Conservation (phyloP, 1,140 invertebrate species). For the Lutraria rhynchaena region DNA sequence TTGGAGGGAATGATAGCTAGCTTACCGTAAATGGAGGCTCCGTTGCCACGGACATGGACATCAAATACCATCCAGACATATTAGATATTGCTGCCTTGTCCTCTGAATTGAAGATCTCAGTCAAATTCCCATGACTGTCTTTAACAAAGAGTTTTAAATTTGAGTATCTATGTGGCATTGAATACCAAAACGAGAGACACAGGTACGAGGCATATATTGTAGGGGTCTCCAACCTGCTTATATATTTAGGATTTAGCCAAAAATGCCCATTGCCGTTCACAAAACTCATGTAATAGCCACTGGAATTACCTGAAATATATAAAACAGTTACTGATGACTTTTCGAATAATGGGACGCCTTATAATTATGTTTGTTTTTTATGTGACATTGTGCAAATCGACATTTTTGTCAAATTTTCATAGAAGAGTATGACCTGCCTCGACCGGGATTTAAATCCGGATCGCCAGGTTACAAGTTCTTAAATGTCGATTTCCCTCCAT, state of each 20-base stretch:
- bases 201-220: neutral
- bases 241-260: neutral
- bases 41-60: neutral
- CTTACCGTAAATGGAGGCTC: conserved; percentile 38
- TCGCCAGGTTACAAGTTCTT: too few relatives aligned
- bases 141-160: conserved; percentile 13
- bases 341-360: too few relatives aligned
- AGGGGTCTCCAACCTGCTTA: neutral
- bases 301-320: neutral
- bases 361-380: neutral
- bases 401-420: too few relatives aligned
- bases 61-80: conserved; percentile 8
- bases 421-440: too few relatives aligned
- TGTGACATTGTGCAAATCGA: neutral
- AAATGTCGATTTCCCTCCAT: too few relatives aligned
- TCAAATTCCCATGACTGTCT: conserved; percentile 4
- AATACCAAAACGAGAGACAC: conserved; percentile 41
- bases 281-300: conserved; percentile 28
- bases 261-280: neutral
- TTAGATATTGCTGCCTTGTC: neutral
- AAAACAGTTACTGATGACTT: too few relatives aligned
- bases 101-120: neutral
- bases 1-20: neutral
- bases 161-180: neutral
- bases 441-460: too few relatives aligned